Evolutionary conservation across 2,888 invertebrate species (phyloP), one percentile per base, ranked within the genome.

Genomic region (Drosophila imparisetae): DNA sequence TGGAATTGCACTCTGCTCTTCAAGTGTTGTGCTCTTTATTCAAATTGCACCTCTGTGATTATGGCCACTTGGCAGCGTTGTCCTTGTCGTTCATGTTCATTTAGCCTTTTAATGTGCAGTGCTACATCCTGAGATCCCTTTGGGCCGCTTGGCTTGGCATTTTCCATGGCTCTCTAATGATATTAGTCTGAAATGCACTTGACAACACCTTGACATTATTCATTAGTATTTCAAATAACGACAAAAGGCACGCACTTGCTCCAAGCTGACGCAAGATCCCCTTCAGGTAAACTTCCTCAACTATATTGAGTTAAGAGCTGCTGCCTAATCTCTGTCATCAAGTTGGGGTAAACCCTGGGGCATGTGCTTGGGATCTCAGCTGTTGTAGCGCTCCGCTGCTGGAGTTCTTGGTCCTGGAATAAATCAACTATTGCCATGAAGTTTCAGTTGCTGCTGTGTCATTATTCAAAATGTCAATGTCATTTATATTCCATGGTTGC

Each of bases 381-480:
- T 52, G 50, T 50, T 54, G 24, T 29, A 27, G 49, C 38, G 30
- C 21, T 55, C 24, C 72, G 11, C 78, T 42, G 60, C 62, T 60
- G 63, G 65, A 40, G 50, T 40, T 34, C 48, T 58, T 55, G 30
- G 34, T 24, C 27, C 21, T 63, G 50, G 2, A n/a, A 40, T 36
- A 38, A 45, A 30, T 75, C 45, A 38, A 27, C 42, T 72, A 66
- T 72, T 42, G 57, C n/a, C 57, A 24, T 48, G 63, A 60, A 77
- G 59, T 57, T 73, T 75, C 55, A 34, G 52, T 59, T 36, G 60
- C 63, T 83, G 77, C 86, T 77, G 68, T 70, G 91, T 87, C 90
- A 90, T 91, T 90, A 90, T 86, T 90, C 90, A 90, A 90, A 91
- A 91, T 90, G 90, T 91, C 91, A 91, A 90, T 91, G 91, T 90